Evolutionary conservation across 2,888 invertebrate species (phyloP).

Genomic region (Lobophora halterata): DNA sequence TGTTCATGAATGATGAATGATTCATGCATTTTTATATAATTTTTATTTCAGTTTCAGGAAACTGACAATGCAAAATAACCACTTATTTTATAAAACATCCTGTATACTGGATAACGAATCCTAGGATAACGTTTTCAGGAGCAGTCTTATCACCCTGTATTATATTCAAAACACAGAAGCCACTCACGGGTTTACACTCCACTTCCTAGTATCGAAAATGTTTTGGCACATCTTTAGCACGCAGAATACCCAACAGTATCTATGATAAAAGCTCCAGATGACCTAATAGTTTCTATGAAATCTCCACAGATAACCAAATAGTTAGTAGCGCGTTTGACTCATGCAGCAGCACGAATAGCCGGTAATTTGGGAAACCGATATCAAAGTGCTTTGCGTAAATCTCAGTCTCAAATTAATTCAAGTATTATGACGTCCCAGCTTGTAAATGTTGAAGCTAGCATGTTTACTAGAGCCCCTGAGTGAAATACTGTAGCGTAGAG

Average conservation of each 20-base stretch:
- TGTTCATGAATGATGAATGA: no score
- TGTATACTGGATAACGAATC: no score
- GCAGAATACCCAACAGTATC: conserved; percentile 11
- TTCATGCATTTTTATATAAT: no score
- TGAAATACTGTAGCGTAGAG: no score
- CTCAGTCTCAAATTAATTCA: conserved; percentile 1
- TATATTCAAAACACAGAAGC: not conserved
- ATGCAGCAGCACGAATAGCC: conserved; percentile 4
- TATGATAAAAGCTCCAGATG: conserved; percentile 11
- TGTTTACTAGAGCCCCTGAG: not conserved
- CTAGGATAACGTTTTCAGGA: no score
- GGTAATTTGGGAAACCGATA: conserved; percentile 12
- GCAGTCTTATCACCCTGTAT: no score
- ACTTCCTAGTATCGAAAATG: conserved; percentile 13
- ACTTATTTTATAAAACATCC: no score
- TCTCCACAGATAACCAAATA: conserved; percentile 1
- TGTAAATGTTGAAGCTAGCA: conserved; percentile 1
- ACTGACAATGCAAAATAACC: no score
- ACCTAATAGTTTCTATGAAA: conserved; percentile 3
- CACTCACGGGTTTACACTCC: conserved; percentile 1
- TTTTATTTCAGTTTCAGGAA: no score
- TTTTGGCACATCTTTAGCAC: conserved; percentile 20
- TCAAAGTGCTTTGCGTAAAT: conserved; percentile 8
- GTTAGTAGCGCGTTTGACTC: conserved; percentile 14
- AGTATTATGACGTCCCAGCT: not conserved